Evolutionary conservation across 2,888 invertebrate genomes (phyloP), one percentile per base, ranked within the genome.

Genomic region (Parnassius orleans): DNA sequence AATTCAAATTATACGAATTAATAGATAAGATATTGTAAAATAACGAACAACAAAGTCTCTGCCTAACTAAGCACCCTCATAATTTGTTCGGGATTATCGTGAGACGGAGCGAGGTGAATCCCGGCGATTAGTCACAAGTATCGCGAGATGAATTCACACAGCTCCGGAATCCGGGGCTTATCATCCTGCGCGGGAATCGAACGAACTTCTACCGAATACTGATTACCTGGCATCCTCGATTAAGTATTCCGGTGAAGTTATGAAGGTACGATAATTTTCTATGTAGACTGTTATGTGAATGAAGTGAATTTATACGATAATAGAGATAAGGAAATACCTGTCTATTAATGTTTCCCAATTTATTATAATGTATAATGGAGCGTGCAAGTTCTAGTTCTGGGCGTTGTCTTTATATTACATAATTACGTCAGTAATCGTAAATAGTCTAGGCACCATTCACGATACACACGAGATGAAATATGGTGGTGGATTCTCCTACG

Each of bases 61-160:
- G 73, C 74, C 75, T 79, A 78, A 64, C 71, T 72, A 81, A 87
- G 84, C 84, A 75, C 87, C 86, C 86, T 83, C 84, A 87, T 88
- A 87, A 88, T 88, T 90, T 87, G 86, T 82, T 81, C 83, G 76
- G 87, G 89, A 90, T 90, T 90, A 90, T 85, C 88, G 79, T 80
- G 83, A 85, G 86, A 84, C 86, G 87, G 80, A 75, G 80, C 78
- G 81, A 79, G 79, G 77, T 77, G 83, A 86, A 89, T 88, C 90
- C 89, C 77, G 73, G 80, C 89, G 90, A 90, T 90, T 90, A 90
- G 90, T 90, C 88, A 87, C 87, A 86, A 89, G 87, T 83, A 87
- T 86, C 87, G 84, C 86, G 81, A 79, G 83, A 84, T 75, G 76
- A 77, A 75, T 77, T 75, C 73, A 69, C 74, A 75, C 70, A 70